phyloP scores from a whole-genome alignment of 1,140 invertebrate species.

The Fopius arisanus region DNA sequence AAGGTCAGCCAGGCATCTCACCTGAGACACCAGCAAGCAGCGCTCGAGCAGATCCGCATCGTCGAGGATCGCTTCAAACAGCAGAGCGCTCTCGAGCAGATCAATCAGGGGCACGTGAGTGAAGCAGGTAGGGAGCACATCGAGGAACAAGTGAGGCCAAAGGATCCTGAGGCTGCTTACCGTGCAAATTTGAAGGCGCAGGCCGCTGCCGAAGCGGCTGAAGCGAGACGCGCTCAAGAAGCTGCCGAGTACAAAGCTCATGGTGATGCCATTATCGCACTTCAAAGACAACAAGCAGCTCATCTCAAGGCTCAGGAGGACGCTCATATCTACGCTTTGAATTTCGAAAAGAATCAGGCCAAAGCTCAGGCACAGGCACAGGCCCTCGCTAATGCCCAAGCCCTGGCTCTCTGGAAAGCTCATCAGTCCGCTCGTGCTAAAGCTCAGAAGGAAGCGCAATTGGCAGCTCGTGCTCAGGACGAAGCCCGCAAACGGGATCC shows the following conservation, averaged over 20 bases:
- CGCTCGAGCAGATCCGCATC: conserved; percentile 55
- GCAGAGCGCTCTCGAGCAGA: conserved; percentile 58
- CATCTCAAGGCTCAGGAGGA: conserved; percentile 59
- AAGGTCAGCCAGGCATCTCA: conserved; percentile 56
- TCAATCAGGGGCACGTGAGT: conserved; percentile 56
- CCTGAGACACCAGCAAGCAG: conserved; percentile 53
- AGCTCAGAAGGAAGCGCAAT: conserved; percentile 55
- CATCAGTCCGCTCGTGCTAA: conserved; percentile 53
- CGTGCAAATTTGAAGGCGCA: conserved; percentile 55
- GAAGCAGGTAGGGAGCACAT: conserved; percentile 55
- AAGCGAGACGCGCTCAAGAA: conserved; percentile 53
- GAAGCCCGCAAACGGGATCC: conserved; percentile 50
- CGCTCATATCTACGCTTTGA: conserved; percentile 53
- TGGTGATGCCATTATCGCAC: conserved; percentile 56
- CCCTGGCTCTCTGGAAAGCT: conserved; percentile 54
- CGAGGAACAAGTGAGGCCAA: conserved; percentile 51
- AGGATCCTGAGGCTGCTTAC: conserved; percentile 55
- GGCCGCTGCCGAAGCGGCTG: conserved; percentile 49
- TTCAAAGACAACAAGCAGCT: conserved; percentile 58
- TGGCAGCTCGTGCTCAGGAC: conserved; percentile 51
- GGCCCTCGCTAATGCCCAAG: conserved; percentile 58
- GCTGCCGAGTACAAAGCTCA: conserved; percentile 59
- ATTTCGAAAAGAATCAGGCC: conserved; percentile 57
- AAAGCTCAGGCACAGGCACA: conserved; percentile 59
- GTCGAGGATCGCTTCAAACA: conserved; percentile 52